Evolutionary conservation across 2,797 vertebrate species (phyloP).

Genomic region (Manis crassicaudata): DNA sequence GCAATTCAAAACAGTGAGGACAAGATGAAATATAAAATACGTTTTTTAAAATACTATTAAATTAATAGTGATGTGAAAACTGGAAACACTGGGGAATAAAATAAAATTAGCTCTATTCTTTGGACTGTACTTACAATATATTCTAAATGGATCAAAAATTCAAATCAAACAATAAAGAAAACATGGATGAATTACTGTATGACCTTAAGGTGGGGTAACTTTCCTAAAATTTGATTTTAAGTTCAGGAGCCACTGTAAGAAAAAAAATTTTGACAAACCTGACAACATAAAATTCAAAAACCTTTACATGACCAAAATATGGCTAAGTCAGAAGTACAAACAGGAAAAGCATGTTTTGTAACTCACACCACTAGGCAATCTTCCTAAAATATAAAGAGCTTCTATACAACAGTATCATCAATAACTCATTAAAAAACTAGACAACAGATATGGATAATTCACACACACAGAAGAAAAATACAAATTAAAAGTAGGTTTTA

Average conservation of each 20-base stretch:
- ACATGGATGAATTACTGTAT: background rate
- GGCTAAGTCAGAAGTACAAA: background rate
- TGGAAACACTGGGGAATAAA: background rate
- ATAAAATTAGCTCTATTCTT: background rate
- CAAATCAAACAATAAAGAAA: conserved; percentile 17
- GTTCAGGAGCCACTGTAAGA: background rate
- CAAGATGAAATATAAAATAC: background rate
- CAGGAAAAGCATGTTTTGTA: background rate
- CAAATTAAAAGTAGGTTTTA: background rate
- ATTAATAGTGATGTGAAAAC: background rate
- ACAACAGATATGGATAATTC: background rate
- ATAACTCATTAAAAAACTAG: background rate
- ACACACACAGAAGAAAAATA: background rate
- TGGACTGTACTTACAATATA: background rate
- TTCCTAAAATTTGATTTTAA: conserved; percentile 37
- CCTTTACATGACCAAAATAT: background rate
- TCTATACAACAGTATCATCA: background rate
- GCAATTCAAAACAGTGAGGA: background rate
- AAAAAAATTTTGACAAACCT: background rate
- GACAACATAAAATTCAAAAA: background rate
- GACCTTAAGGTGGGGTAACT: background rate
- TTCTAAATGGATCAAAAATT: background rate
- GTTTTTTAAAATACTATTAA: background rate
- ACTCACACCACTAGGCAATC: background rate
- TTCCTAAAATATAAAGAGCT: background rate